Evolutionary conservation across 2,113 vertebrate species (phyloP).

Genomic region (Sylvilagus bachmani): DNA sequence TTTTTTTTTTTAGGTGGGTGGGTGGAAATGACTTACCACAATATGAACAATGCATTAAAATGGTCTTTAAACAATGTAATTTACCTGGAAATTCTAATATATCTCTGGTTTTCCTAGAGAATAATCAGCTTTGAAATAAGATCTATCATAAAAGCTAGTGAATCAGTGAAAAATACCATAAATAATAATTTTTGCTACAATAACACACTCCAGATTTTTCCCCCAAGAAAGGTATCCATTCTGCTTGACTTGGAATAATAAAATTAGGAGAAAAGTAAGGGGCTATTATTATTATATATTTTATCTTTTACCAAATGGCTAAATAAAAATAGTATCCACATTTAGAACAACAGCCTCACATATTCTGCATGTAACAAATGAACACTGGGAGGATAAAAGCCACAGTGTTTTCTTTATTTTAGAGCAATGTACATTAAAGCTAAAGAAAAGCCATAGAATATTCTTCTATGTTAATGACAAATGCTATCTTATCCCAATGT

Average conservation of each 20-base stretch:
- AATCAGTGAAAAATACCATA: background rate
- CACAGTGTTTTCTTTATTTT: constrained; percentile 66
- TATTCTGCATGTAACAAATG: background rate
- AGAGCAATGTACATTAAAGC: constrained; percentile 34
- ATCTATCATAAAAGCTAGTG: constrained; percentile 24
- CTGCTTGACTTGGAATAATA: constrained; percentile 71
- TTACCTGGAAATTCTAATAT: constrained; percentile 72
- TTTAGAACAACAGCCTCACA: constrained; percentile 54
- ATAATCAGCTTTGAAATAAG: constrained; percentile 65
- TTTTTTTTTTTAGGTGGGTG: background rate
- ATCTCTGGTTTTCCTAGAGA: constrained; percentile 64
- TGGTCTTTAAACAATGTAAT: constrained; percentile 67
- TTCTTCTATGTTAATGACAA: constrained; percentile 66
- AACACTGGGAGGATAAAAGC: background rate
- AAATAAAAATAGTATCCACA: constrained; percentile 71
- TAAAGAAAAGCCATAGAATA: constrained; percentile 54
- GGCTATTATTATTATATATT: background rate
- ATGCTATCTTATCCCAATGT: constrained; percentile 31
- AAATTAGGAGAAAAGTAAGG: constrained; percentile 72
- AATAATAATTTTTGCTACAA: constrained; percentile 60
- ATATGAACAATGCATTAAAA: constrained; percentile 49
- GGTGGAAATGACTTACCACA: constrained; percentile 28
- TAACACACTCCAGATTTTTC: constrained; percentile 17
- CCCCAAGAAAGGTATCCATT: constrained; percentile 17
- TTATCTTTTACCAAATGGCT: constrained; percentile 64